Base-by-base conservation (phyloP, 2,113 vertebrate species). In the Channa argus region DNA sequence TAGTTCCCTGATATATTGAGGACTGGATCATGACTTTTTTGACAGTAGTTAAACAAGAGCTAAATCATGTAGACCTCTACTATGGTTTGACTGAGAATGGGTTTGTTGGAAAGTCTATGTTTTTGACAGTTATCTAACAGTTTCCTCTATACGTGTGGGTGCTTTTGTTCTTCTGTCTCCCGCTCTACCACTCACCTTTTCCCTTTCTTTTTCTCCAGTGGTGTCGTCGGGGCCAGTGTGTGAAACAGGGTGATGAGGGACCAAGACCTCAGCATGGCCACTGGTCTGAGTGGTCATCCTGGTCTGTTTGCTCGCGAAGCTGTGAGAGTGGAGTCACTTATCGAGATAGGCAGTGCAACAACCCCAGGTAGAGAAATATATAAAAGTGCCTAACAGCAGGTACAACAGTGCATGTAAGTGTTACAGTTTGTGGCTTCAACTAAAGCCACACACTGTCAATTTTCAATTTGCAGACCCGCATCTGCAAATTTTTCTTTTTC, bases 141-240 rank as follows among this genome's bases (percentile, higher is more conserved):
- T 67, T 45, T 45, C 14, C 44, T 66, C 15, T 61, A 9, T 52
- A 37, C 47, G 3, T 55, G 44, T 47, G 34, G 24, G 24, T 24
- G 24, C 24, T 24, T 24, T 24, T 24, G 24, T 24, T 24, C 24
- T 24, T 24, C 24, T 70, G 46, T 34, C 12, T 61, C 39, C 10
- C 6, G 62, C 1, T 59, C 6, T 13, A 1, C 15, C 10, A 0
- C 45, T 65, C 6, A 37, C 52, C 2, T 34, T 49, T 47, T 12
- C 3, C 58, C 9, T 62, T 52, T 68, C 10, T 33, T 14, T 74
- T 4, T 34, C 12, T 53, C 15, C 60, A 97, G 96, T 97, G 96
- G 96, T 97, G 96, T 77, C 96, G 96, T 0, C 92, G 95, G 71
- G 96, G 96, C 8, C 95, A 96, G 79, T 97, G 96, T 90, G 96